Conservation (phyloP, 2,888 invertebrate species). For the Xestia ashworthii region DNA sequence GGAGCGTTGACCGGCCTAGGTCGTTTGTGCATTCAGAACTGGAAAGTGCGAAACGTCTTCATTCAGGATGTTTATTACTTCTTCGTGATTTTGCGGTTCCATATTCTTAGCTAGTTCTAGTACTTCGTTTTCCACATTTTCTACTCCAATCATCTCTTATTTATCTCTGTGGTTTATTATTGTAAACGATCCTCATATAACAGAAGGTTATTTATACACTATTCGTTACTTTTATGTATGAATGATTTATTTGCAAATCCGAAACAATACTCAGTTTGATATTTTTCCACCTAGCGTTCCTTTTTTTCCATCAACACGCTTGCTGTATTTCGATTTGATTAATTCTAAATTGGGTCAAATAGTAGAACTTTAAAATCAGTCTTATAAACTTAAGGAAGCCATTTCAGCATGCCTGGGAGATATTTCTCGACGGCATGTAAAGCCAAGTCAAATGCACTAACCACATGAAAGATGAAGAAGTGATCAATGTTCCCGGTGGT, state of each 20-base stretch:
- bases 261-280: constrained; percentile 6
- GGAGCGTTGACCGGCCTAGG: constrained; percentile 74
- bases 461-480: too few relatives aligned
- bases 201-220: constrained; percentile 6
- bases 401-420: too few relatives aligned
- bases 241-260: constrained; percentile 32
- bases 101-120: constrained; percentile 9
- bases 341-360: not conserved
- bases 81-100: constrained; percentile 28
- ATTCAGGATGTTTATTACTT: constrained; percentile 50
- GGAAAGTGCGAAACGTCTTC: constrained; percentile 44
- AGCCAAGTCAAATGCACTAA: too few relatives aligned
- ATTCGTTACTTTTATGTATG: constrained; percentile 20
- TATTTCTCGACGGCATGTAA: too few relatives aligned
- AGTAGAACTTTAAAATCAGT: too few relatives aligned
- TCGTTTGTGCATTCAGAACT: constrained; percentile 63
- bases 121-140: constrained; percentile 15
- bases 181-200: constrained; percentile 19
- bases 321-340: constrained; percentile 16
- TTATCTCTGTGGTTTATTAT: constrained; percentile 37
- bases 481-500: too few relatives aligned
- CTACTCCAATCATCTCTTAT: not conserved
- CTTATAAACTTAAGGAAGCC: not conserved
- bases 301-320: not conserved
- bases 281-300: constrained; percentile 6